Base-by-base conservation (phyloP, 2,797 vertebrate species). In the Chaetodon trifasciatus region DNA sequence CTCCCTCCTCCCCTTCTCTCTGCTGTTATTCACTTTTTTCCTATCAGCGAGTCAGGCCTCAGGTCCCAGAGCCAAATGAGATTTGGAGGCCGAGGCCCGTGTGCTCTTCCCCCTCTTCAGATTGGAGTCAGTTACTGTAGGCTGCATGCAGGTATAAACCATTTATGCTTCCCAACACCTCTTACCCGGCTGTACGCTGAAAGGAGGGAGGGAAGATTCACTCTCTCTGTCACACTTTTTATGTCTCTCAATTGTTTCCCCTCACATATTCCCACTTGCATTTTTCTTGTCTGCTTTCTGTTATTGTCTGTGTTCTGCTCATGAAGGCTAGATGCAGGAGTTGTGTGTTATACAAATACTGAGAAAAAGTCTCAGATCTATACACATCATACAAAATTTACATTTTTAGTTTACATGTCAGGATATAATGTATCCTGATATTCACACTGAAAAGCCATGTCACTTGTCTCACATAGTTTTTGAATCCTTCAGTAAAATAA, bases 81-180 rank as follows among this genome's bases (percentile, higher is more conserved):
- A 95, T 95, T 95, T 94, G 86, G 82, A 89, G 90, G 90, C 91
- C 79, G 55, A 83, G 84, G 85, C 76, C 65, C 24, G 11, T 76
- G 81, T 84, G 82, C 85, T 60, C 79, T 61, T 73, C 75, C 70
- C 74, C 70, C 66, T 40, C 68, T 52, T 84, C 68, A 87, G 87
- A 94, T 89, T 89, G 87, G 82, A 93, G 91, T 92, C 84, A 90
- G 81, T 91, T 90, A 91, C 82, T 88, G 85, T 82, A 70, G 88
- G 84, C 83, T 88, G 92, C 92, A 92, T 93, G 91, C 86, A 89
- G 89, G 89, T 91, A 91, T 92, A 91, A 93, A 89, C 92, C 91
- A 79, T 85, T 94, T 93, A 93, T 58, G 69, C 76, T 50, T 82
- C 72, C 40, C 39, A 79, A 56, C 74, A 90, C 70, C 62, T 82